Percentiles rank a stretch among this genome's conserved stretches.
Conservation (phyloP, 2,888 invertebrate species). For the Drosophila kokeensis region DNA sequence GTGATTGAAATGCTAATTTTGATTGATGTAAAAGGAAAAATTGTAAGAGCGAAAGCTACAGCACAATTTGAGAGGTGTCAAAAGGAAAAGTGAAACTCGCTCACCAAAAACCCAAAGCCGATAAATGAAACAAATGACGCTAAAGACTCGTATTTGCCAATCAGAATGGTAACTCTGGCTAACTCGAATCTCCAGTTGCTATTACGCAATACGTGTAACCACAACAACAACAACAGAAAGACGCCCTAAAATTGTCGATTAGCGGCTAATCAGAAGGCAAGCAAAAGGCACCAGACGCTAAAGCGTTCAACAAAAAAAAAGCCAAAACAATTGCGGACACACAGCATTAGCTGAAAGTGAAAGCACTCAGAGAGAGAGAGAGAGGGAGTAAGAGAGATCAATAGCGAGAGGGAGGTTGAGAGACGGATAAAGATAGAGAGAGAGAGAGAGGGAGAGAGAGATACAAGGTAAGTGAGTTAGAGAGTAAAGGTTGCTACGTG, state of each 20-base stretch:
- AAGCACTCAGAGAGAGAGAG: constrained; percentile 60
- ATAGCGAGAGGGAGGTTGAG: constrained; percentile 5
- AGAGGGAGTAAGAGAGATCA: neutral
- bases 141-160: constrained; percentile 31
- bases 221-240: constrained; percentile 15
- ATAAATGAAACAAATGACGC: constrained; percentile 42
- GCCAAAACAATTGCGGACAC: constrained; percentile 64
- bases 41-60: constrained; percentile 64
- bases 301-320: constrained; percentile 34
- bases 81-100: constrained; percentile 72
- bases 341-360: constrained; percentile 74
- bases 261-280: constrained; percentile 59
- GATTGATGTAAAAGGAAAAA: constrained; percentile 59
- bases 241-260: constrained; percentile 53
- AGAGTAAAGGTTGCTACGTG: constrained; percentile 56
- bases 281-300: constrained; percentile 38
- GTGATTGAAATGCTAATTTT: constrained; percentile 77
- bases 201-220: constrained; percentile 52
- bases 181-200: constrained; percentile 3
- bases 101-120: constrained; percentile 18
- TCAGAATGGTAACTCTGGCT: constrained; percentile 39
- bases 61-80: constrained; percentile 62
- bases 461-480: constrained; percentile 12
- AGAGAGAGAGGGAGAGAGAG: constrained; percentile 22
- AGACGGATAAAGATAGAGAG: constrained; percentile 8